Evolutionary conservation across 2,113 vertebrate species (phyloP).

Genomic region (Grus americana): DNA sequence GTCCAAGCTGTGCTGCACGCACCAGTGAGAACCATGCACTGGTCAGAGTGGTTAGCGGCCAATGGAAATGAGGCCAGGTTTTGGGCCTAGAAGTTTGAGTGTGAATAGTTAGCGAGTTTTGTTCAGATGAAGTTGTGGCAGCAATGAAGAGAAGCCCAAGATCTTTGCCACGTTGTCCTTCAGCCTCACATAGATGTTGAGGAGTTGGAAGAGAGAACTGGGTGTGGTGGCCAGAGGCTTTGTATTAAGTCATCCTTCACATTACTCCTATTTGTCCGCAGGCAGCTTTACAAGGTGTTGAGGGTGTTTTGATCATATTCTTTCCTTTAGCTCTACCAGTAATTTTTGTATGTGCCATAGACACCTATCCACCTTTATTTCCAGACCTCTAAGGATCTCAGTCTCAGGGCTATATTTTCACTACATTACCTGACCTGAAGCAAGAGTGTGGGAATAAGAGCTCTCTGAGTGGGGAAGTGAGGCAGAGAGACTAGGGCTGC

Average conservation of each 20-base stretch:
- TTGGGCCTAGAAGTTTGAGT: neutral
- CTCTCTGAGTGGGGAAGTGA: neutral
- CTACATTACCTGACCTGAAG: neutral
- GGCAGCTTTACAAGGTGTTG: neutral
- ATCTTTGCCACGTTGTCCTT: neutral
- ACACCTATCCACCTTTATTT: neutral
- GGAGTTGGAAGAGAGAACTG: neutral
- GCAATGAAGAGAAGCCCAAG: neutral
- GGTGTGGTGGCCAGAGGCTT: neutral
- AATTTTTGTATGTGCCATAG: neutral
- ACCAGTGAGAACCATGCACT: neutral
- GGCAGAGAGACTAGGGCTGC: neutral
- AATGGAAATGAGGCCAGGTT: neutral
- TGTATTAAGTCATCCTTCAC: neutral
- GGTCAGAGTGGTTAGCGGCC: neutral
- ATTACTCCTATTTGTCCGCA: neutral
- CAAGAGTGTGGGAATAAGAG: neutral
- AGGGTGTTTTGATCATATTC: neutral
- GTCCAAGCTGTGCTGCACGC: neutral
- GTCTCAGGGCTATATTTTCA: neutral
- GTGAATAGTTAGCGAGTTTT: neutral
- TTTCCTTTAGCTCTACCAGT: neutral
- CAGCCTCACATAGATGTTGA: fast-evolving
- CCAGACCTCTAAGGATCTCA: neutral
- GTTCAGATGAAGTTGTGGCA: neutral